Conservation (phyloP, 2,797 vertebrate species). For the Falco novaeseelandiae region DNA sequence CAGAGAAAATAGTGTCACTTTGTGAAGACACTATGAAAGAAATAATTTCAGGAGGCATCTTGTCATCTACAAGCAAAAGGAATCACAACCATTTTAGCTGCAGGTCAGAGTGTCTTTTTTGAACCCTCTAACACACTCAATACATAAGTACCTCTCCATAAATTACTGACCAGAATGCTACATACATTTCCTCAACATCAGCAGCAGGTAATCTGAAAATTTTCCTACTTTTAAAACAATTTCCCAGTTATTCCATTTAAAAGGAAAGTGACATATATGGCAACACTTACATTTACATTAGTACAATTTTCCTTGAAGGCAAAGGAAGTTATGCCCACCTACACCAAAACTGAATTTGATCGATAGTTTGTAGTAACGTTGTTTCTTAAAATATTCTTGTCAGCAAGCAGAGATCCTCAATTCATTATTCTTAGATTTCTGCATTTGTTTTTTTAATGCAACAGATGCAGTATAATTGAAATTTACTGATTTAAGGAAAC, state of each 20-base stretch:
- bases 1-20: neutral
- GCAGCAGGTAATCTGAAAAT: neutral
- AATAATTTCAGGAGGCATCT: neutral
- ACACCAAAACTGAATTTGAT: neutral
- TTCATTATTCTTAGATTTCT: neutral
- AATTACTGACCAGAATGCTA: neutral
- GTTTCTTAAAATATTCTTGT: neutral
- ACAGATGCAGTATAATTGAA: neutral
- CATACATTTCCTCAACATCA: neutral
- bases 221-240: conserved; percentile 4
- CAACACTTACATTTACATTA: neutral
- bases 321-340: neutral
- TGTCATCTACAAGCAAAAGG: neutral
- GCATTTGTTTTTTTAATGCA: neutral
- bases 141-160: neutral
- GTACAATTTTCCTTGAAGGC: neutral
- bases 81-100: conserved; percentile 1
- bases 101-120: neutral
- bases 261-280: neutral
- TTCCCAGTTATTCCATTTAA: neutral
- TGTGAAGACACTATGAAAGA: neutral
- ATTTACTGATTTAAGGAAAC: neutral
- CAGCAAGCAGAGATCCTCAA: neutral
- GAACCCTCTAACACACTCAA: neutral
- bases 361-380: neutral